These are phyloP conservation scores for Dusona sp. DNA, from an alignment of 2,888 invertebrate genomes.

Conservation along the genomic window DNA sequence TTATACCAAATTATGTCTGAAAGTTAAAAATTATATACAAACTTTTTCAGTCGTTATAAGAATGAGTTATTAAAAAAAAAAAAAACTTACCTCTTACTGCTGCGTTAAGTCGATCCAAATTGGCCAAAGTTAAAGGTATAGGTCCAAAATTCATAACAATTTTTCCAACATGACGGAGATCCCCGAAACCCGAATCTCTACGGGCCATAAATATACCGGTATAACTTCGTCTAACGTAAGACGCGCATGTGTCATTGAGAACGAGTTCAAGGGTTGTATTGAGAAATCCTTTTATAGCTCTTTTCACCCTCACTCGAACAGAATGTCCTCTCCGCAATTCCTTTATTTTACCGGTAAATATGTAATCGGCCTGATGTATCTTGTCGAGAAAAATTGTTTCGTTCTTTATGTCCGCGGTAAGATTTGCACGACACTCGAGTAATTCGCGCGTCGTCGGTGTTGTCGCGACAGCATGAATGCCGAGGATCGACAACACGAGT, in stretches of 20 bases:
- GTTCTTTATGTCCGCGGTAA: constrained; percentile 79
- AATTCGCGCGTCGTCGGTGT: constrained; percentile 79
- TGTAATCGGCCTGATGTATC: constrained; percentile 79
- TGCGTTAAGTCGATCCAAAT: constrained; percentile 83
- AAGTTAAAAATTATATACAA: neutral
- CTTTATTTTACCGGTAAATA: constrained; percentile 83
- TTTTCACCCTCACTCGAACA: constrained; percentile 80
- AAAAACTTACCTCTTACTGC: constrained; percentile 81
- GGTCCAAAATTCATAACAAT: constrained; percentile 83
- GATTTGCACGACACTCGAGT: constrained; percentile 81
- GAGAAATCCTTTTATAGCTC: constrained; percentile 81
- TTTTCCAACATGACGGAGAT: constrained; percentile 68
- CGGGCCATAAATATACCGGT: constrained; percentile 83
- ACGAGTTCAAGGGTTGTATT: constrained; percentile 77
- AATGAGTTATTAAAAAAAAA: neutral
- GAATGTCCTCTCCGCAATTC: constrained; percentile 74
- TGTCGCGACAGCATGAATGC: constrained; percentile 61
- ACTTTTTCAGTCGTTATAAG: neutral
- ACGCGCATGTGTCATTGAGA: constrained; percentile 80
- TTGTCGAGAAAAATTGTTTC: constrained; percentile 78
- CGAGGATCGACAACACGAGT: constrained; percentile 61
- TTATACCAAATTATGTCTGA: neutral
- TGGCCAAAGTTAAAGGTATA: constrained; percentile 82
- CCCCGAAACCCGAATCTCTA: constrained; percentile 62
- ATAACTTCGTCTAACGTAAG: constrained; percentile 80